These are phyloP conservation scores for Zosterops pallidus DNA, from an alignment of 2,113 vertebrate genomes.

Conservation along the genomic window DNA sequence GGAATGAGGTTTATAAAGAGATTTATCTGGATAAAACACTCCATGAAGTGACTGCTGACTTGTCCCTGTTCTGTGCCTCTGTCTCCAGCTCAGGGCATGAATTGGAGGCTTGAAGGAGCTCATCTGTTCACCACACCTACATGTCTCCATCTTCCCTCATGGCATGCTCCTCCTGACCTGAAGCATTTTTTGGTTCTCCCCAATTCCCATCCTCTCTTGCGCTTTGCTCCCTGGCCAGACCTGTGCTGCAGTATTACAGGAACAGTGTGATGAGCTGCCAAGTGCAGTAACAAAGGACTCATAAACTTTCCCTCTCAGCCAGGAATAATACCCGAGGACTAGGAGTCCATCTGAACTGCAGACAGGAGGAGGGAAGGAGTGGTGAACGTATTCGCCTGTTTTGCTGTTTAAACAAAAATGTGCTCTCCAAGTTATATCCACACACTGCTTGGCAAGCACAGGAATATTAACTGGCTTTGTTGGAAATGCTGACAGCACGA, in stretches of 20 bases:
- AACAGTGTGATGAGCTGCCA: conserved; percentile 54
- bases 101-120: not conserved
- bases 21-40: not conserved
- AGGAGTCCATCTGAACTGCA: conserved; percentile 18
- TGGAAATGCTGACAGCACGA: not conserved
- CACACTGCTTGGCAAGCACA: not conserved
- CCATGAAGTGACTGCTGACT: not conserved
- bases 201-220: not conserved
- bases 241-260: conserved; percentile 27
- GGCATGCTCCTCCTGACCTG: not conserved
- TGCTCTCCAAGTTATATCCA: not conserved
- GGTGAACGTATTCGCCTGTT: not conserved
- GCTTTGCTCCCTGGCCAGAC: conserved; percentile 9
- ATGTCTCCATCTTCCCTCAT: not conserved
- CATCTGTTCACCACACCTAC: not conserved
- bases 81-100: not conserved
- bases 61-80: not conserved
- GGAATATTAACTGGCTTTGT: not conserved
- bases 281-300: conserved; percentile 33
- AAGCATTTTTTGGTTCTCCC: conserved; percentile 19
- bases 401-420: conserved; percentile 26
- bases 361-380: conserved; percentile 29
- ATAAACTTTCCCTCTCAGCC: conserved; percentile 36
- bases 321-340: conserved; percentile 46
- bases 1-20: not conserved